Evolutionary conservation across 2,113 vertebrate genomes (phyloP), one percentile per base, ranked within the genome.

Genomic region (Siniperca chuatsi): DNA sequence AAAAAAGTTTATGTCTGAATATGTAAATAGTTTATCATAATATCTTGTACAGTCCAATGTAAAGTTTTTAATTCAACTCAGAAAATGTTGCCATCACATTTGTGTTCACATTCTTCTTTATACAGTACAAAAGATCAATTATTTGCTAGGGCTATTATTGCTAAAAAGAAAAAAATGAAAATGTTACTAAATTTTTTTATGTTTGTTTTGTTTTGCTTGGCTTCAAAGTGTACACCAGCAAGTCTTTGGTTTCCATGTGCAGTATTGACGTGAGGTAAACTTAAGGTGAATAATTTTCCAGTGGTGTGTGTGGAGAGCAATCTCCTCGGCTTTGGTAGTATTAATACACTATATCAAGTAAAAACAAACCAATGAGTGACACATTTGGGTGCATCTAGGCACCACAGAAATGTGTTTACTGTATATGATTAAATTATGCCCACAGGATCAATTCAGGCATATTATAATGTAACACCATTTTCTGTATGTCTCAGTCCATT

Each of bases 21-120:
- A 98, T 99, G 98, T 99, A 99, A 98, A 99, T 99, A 99, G 97
- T 99, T 99, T 99, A 99, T 99, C 97, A 95, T 97, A 98, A 97
- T 97, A 97, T 97, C 98, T 98, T 99, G 98, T 99, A 99, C 98
- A 99, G 98, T 99, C 97, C 98, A 98, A 98, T 99, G 98, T 99
- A 99, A 99, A 99, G 98, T 99, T 99, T 99, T 98, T 99, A 99
- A 99, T 98, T 98, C 97, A 99, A 97, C 97, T 97, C 96, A 96
- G 95, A 95, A 90, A 94, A 97, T 96, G 96, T 98, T 96, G 96
- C 97, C 97, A 97, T 99, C 97, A 97, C 97, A 96, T 97, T 96
- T 97, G 96, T 97, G 95, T 96, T 97, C 97, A 97, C 97, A 95
- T 96, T 98, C 96, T 97, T 97, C 96, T 97, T 96, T 96, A 97